Evolutionary conservation across 1,140 invertebrate genomes (phyloP), one percentile per base, ranked within the genome.

Genomic region (Hesperophylax magnus): DNA sequence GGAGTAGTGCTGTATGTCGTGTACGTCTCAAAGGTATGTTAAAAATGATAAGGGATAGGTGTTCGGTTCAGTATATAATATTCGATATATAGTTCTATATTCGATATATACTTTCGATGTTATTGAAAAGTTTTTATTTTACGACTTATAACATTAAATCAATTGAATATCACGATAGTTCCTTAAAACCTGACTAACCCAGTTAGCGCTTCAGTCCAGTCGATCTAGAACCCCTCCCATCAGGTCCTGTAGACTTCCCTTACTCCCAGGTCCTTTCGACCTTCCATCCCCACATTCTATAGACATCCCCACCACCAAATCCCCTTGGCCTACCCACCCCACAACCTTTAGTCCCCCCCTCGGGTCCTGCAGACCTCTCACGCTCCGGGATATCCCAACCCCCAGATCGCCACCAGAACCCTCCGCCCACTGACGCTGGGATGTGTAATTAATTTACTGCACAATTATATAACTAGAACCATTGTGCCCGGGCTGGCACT

Each of bases 361-460:
- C 3, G 8, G n/a, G n/a, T 74, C 71, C 53, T 14, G 39, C 17
- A 47, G 34, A 39, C 5, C 34, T 39, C 34, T 9, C 34, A 1
- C 34, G 34, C 34, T 1, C 22, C 9, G 6, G 18, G 2, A 60
- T 14, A 17, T 3, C 31, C 3, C 53, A 20, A 14, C 15, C 61
- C 60, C 61, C 1, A 17, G 15, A 5, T 27, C 74, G 31, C 20
- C 11, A 34, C n/a, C 20, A 15, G n/a, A 75, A 58, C 53, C 39
- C 54, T 1, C 27, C 52, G 0, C n/a, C 39, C 61, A 27, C 8
- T 39, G 47, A 27, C 17, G 72, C 65, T 56, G 71, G 74, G 67
- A 71, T 60, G 58, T 71, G 81, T 83, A 81, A 83, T 83, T 83
- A 83, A 83, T 83, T 83, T 83, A 83, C 79, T 79, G 79, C 79